Evolutionary conservation across 2,113 vertebrate genomes (phyloP), one percentile per base, ranked within the genome.

Genomic region (Dendropsophus ebraccatus): DNA sequence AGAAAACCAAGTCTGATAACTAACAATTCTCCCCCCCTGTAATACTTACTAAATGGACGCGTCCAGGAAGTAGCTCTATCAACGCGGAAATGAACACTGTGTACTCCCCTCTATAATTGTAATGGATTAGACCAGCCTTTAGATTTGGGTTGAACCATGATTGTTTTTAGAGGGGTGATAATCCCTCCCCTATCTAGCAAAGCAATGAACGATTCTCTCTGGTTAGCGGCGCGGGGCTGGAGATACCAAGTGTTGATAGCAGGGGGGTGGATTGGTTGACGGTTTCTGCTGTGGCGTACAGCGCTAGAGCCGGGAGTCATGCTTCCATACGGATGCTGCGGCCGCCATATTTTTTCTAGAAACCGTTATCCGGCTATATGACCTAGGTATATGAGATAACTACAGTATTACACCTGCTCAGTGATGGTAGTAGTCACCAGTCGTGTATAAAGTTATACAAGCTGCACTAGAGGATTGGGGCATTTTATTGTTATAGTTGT

Each of bases 261-360:
- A 70, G 72, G 50, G 82, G 52, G 70, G n/a, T 7, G 30, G 0
- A 17, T 0, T 3, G 14, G 1, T 23, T 14, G 35, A 11, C 10
- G 2, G 8, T 65, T 32, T 28, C 45, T 1, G 7, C 21, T 12
- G 69, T 45, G 81, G 28, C 49, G 81, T 83, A 41, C 21, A 41
- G 11, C 11, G 49, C 11, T 14, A 25, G 30, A 58, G n/a, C 23
- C 23, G n/a, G 47, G 50, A 19, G 41, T 73, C 69, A 74, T 17
- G 82, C 37, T 37, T 13, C n/a, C 54, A 8, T 21, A 3, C 12
- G 16, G 30, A 21, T 45, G 49, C 23, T 21, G 17, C 41, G n/a
- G 41, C 83, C 83, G 83, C 73, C 73, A 84, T 52, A 41, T 58
- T 74, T 12, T 13, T 10, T 17, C 12, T 19, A 37, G 21, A 58